phyloP scores from a whole-genome alignment of 1,140 invertebrate species.

The Thaumatotibia leucotreta region DNA sequence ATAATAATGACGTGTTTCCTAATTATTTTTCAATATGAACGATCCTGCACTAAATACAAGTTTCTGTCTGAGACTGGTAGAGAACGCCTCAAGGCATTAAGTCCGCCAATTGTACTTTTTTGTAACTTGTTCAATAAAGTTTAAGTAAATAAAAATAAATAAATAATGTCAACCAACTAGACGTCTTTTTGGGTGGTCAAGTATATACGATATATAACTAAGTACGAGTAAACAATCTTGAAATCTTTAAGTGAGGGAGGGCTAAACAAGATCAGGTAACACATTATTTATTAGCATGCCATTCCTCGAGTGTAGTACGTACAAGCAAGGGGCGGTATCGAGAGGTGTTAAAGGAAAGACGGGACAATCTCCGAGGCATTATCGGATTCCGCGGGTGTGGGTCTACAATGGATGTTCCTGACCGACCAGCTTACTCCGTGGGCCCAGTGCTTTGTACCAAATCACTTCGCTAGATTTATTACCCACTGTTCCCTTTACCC shows the following conservation, averaged over 20 bases:
- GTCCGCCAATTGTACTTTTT: too few relatives aligned
- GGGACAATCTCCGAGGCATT: slow-evolving; percentile 70
- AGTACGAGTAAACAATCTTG: slow-evolving; percentile 1
- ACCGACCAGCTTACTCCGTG: slow-evolving; percentile 61
- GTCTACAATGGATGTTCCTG: slow-evolving; percentile 67
- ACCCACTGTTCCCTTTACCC: slow-evolving; percentile 60
- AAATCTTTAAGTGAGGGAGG: not conserved
- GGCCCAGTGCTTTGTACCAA: slow-evolving; percentile 70
- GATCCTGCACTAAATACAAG: too few relatives aligned
- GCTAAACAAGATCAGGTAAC: slow-evolving; percentile 17
- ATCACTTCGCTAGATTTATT: slow-evolving; percentile 73
- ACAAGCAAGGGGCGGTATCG: slow-evolving; percentile 33
- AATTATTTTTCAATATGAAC: too few relatives aligned
- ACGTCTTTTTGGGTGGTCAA: not conserved
- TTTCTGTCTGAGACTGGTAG: too few relatives aligned
- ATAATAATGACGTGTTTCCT: too few relatives aligned
- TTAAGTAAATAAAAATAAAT: too few relatives aligned
- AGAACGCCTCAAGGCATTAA: too few relatives aligned
- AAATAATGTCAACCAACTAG: too few relatives aligned
- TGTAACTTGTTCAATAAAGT: too few relatives aligned
- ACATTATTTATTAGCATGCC: slow-evolving; percentile 23
- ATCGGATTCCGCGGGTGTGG: slow-evolving; percentile 67
- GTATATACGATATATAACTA: slow-evolving; percentile 20
- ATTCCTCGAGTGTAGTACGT: not conserved
- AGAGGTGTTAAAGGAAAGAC: slow-evolving; percentile 70